These are phyloP conservation scores for Butorides virescens DNA, from an alignment of 2,113 vertebrate species.

Conservation along the genomic window DNA sequence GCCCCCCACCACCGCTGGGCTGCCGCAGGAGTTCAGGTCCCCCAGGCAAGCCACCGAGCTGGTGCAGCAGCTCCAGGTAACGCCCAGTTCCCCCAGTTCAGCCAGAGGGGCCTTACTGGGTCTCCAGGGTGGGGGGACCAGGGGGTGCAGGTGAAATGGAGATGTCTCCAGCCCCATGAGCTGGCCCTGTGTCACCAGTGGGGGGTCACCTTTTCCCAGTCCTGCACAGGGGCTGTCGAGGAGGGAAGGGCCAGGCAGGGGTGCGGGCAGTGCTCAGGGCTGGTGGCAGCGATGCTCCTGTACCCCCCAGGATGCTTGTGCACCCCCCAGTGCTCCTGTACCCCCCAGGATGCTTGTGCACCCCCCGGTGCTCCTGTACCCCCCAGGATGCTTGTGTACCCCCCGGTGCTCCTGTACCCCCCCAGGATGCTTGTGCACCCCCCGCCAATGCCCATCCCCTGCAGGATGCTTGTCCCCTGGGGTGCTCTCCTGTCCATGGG, in stretches of 20 bases:
- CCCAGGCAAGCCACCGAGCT: slow-evolving; percentile 82
- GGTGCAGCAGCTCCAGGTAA: slow-evolving; percentile 91
- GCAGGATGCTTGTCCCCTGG: neutral
- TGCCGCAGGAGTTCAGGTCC: slow-evolving; percentile 82
- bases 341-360: neutral
- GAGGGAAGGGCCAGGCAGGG: neutral
- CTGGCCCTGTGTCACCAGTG: fast-evolving
- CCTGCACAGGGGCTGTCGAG: fast-evolving
- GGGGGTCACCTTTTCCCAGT: fast-evolving
- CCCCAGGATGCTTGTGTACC: too few species aligned
- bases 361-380: too few species aligned
- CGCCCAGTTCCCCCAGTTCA: neutral
- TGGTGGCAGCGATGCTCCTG: neutral
- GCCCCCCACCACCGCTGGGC: neutral
- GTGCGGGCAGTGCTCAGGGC: neutral
- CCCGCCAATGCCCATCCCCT: neutral
- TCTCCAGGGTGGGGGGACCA: neutral
- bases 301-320: fast-evolving
- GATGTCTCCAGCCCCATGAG: neutral
- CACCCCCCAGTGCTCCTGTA: fast-evolving
- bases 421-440: too few species aligned
- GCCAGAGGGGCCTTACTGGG: neutral
- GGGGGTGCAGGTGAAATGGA: fast-evolving
- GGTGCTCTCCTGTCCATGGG: neutral
- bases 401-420: too few species aligned